These are phyloP conservation scores for Trigoniulus corallinus DNA, from an alignment of 1,140 invertebrate genomes.

Conservation along the genomic window DNA sequence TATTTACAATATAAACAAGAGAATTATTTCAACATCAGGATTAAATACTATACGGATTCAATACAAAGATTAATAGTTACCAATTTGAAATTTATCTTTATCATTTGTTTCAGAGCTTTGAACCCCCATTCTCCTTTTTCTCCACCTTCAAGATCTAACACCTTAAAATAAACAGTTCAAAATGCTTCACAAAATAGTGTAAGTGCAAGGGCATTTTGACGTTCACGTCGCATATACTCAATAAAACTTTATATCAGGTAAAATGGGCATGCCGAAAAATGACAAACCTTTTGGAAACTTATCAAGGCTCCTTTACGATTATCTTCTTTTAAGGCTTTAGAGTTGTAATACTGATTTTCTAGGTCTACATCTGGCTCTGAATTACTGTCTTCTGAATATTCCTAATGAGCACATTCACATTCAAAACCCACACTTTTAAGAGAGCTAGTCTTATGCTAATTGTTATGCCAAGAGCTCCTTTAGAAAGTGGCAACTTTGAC, in stretches of 20 bases:
- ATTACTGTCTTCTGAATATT: conserved; percentile 90
- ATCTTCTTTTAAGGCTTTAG: conserved; percentile 95
- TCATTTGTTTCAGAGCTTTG: conserved; percentile 99
- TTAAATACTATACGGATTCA: neutral
- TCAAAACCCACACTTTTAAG: neutral
- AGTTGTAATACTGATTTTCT: conserved; percentile 99
- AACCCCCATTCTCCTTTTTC: conserved; percentile 99
- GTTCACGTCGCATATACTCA: neutral
- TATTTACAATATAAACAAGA: neutral
- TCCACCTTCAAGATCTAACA: conserved; percentile 84
- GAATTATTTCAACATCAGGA: neutral
- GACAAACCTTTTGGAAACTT: conserved; percentile 90
- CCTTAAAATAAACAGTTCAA: no score
- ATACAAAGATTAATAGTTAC: conserved; percentile 30
- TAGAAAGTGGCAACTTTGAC: no score
- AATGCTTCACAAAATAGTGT: conserved; percentile 3
- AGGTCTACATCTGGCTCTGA: conserved; percentile 98
- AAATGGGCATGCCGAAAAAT: no score
- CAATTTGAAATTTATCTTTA: conserved; percentile 98
- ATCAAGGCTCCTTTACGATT: conserved; percentile 77
- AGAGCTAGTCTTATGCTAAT: no score
- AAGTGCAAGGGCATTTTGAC: neutral
- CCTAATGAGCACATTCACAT: conserved; percentile 32
- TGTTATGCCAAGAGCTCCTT: no score
- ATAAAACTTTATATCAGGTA: neutral